Evolutionary conservation across 1,140 invertebrate genomes (phyloP).

Genomic region (Caenorhabditis tropicalis): DNA sequence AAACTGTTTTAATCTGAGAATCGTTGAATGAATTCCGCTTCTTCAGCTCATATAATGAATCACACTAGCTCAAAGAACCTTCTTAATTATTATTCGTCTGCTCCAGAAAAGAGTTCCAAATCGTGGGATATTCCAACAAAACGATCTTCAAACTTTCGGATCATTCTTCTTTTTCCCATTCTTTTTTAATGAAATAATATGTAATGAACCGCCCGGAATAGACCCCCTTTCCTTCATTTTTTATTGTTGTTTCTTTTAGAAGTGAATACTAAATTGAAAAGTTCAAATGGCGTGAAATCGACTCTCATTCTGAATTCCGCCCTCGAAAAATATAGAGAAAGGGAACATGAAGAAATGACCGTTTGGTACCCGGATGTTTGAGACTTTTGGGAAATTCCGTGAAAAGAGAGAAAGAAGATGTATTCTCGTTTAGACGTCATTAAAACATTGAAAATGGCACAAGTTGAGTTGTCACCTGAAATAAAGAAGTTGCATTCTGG

Average conservation of each 20-base stretch:
- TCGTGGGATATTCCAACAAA: neutral
- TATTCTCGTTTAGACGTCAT: neutral
- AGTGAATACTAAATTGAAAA: constrained; percentile 1
- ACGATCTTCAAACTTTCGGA: neutral
- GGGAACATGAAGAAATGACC: neutral
- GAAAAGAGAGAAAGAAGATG: neutral
- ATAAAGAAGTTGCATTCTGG: no score
- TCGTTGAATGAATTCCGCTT: no score
- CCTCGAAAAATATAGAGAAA: neutral
- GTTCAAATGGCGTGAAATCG: constrained; percentile 21
- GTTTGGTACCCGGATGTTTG: neutral
- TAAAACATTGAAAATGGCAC: neutral
- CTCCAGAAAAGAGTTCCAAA: no score
- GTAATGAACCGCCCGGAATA: neutral
- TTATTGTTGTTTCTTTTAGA: neutral
- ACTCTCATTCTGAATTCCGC: neutral
- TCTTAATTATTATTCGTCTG: neutral
- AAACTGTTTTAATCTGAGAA: no score
- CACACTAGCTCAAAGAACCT: no score
- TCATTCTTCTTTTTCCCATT: neutral
- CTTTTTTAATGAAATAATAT: neutral
- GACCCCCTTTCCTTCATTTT: neutral
- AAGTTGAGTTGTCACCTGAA: neutral
- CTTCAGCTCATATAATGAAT: no score
- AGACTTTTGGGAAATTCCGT: constrained; percentile 10